Conservation (phyloP, 2,888 invertebrate species). For the Eupithecia dodoneata region DNA sequence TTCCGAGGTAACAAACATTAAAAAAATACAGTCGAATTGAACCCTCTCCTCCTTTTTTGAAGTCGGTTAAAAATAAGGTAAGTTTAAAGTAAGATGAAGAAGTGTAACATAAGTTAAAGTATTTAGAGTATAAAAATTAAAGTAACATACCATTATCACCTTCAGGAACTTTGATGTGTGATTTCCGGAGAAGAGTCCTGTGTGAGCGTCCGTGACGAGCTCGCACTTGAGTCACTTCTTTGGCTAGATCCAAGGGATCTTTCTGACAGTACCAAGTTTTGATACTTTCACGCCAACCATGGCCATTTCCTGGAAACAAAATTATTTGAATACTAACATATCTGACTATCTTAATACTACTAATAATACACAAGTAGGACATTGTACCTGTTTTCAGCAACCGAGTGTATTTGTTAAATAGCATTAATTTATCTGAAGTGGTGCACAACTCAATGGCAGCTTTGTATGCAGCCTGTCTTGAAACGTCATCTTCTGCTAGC, state of each 20-base stretch:
- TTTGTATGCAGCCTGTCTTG: constrained; percentile 82
- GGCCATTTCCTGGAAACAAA: constrained; percentile 75
- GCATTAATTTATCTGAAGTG: constrained; percentile 86
- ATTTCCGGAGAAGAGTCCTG: constrained; percentile 87
- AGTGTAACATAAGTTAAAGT: not conserved
- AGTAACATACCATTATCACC: constrained; percentile 69
- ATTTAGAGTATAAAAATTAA: not conserved
- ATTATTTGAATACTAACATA: not conserved
- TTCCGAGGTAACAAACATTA: too few relatives aligned
- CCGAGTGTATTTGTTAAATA: constrained; percentile 85
- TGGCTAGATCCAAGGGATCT: constrained; percentile 85
- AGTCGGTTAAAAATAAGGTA: too few relatives aligned
- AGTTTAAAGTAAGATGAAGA: too few relatives aligned
- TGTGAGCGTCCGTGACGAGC: constrained; percentile 88
- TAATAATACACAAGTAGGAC: not conserved
- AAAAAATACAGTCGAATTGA: too few relatives aligned
- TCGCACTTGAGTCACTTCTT: constrained; percentile 85
- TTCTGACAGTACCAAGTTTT: constrained; percentile 86
- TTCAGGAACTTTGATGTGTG: constrained; percentile 82
- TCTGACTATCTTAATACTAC: not conserved
- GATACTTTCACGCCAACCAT: constrained; percentile 86
- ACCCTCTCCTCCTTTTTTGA: too few relatives aligned
- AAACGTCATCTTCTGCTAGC: constrained; percentile 58
- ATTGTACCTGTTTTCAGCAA: constrained; percentile 73
- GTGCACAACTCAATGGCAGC: constrained; percentile 83